Conservation (phyloP, 2,888 invertebrate species). For the Athripsodes cinereus region DNA sequence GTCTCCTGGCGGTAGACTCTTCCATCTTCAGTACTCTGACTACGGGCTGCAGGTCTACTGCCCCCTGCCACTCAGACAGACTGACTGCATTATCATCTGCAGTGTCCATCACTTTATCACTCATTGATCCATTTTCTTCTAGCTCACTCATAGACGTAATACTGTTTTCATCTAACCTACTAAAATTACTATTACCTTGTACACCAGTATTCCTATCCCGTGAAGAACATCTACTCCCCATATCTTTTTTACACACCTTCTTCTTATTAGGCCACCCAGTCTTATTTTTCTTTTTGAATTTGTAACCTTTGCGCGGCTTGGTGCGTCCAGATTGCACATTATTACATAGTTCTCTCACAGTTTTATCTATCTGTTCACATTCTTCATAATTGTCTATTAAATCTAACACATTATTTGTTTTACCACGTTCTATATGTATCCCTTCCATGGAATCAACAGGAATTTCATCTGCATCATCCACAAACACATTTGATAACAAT, state of each 20-base stretch:
- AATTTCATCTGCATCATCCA: conserved; percentile 46
- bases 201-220: conserved; percentile 24
- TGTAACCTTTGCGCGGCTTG: conserved; percentile 38
- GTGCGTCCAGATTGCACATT: conserved; percentile 34
- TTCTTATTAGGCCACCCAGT: conserved; percentile 75
- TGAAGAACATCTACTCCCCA: conserved; percentile 27
- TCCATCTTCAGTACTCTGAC: conserved; percentile 63
- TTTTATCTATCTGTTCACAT: conserved; percentile 42
- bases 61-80: conserved; percentile 7
- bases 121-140: conserved; percentile 17
- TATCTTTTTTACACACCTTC: conserved; percentile 36
- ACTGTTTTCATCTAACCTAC: conserved; percentile 30
- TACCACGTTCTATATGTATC: conserved; percentile 35
- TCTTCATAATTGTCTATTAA: conserved; percentile 43
- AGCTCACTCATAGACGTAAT: conserved; percentile 23
- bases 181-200: conserved; percentile 8
- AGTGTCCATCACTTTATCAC: conserved; percentile 28
- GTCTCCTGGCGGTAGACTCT: conserved; percentile 13
- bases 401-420: conserved; percentile 43
- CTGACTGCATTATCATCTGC: conserved; percentile 28
- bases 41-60: conserved; percentile 53
- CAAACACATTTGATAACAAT: conserved; percentile 44
- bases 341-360: conserved; percentile 35
- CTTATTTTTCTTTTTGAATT: conserved; percentile 65
- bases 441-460: conserved; percentile 39